Base-by-base conservation (phyloP, 2,888 invertebrate genomes). In the Melitaea athalia region DNA sequence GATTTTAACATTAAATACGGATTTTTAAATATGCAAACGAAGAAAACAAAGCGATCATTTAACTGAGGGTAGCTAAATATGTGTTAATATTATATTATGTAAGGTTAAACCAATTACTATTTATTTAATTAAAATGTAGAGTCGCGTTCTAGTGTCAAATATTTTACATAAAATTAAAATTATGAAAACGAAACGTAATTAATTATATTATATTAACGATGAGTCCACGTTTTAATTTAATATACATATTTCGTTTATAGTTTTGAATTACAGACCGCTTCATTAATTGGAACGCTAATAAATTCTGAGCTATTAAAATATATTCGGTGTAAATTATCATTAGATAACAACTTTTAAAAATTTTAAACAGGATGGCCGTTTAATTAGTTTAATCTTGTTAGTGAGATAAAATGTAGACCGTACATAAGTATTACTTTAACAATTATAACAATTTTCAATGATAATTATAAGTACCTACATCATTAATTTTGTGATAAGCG, bases 401-500 rank as follows among this genome's bases (percentile, higher is more conserved):
- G 64, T 50, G 64, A 64, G 63, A 70, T 73, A 69, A 67, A 68
- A 61, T 72, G 61, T 67, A n/a, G n/a, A n/a, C 24, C 1, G 24
- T 24, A 64, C 49, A 60, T 66, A 64, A 43, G 52, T 59, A 69
- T 72, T 66, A 55, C 24, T 53, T 66, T 67, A 68, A 72, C 71
- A 67, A 69, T 66, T 49, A 52, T 64, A 69, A 72, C 70, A 69
- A 72, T 72, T 74, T 72, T 72, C 74, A 67, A 70, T 66, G 64
- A 70, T 69, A 72, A 74, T 72, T 72, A 67, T 71, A 70, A 71
- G 70, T 64, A 69, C 24, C 24, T 24, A 24, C 67, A 64, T 71
- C 68, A 71, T 72, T 72, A 72, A 71, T 70, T 70, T 72, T 52
- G 63, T 59, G 68, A 69, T 67, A 73, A 65, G 73, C 68, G 65